phyloP scores from a whole-genome alignment of 2,888 invertebrate genomes.

The Dioctria rufipes region DNA sequence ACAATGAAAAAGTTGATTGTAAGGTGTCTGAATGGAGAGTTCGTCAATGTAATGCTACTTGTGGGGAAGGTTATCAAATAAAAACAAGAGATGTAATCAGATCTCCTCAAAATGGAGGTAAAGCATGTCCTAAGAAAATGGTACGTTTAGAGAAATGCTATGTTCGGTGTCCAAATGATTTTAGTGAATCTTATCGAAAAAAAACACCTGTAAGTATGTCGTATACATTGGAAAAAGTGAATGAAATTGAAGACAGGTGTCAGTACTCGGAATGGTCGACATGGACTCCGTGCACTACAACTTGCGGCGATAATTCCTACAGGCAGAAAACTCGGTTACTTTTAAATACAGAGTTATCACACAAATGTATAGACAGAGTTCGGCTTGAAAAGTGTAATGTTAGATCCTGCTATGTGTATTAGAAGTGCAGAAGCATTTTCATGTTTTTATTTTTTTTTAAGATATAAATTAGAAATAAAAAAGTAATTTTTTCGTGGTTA shows the following conservation, averaged over 20 bases:
- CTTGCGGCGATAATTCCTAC: conserved; percentile 75
- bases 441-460: neutral
- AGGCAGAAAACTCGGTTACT: conserved; percentile 73
- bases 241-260: conserved; percentile 71
- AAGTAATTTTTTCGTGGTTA: neutral
- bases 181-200: conserved; percentile 53
- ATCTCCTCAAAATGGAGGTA: conserved; percentile 73
- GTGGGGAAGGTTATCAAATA: conserved; percentile 72
- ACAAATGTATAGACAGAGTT: conserved; percentile 69
- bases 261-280: conserved; percentile 78
- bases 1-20: conserved; percentile 69
- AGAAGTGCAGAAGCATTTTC: neutral
- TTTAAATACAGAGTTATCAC: conserved; percentile 66
- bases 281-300: conserved; percentile 79
- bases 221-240: conserved; percentile 1
- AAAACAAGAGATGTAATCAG: conserved; percentile 73
- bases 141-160: conserved; percentile 68
- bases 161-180: conserved; percentile 67
- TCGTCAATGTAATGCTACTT: conserved; percentile 72
- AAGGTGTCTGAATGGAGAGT: conserved; percentile 72
- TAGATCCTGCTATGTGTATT: conserved; percentile 65
- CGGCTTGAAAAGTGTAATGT: conserved; percentile 68
- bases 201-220: conserved; percentile 30
- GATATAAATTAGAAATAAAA: too few relatives aligned
- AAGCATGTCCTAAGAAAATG: conserved; percentile 73